Conservation (phyloP, 1,140 invertebrate genomes). For the Pseudomyrmex sp. region DNA sequence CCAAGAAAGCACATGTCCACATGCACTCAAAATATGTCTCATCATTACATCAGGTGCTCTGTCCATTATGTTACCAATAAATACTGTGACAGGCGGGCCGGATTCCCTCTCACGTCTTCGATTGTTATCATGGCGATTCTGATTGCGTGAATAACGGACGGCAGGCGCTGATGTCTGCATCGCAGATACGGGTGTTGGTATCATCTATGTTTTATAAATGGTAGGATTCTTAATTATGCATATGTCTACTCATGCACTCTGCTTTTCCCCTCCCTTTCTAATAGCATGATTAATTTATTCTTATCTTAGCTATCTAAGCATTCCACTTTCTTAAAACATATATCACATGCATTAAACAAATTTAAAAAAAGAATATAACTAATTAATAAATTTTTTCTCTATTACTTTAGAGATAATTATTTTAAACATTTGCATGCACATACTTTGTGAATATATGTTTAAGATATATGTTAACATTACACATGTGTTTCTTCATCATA, state of each 20-base stretch:
- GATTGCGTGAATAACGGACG: conserved; percentile 81
- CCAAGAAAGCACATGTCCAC: conserved; percentile 98
- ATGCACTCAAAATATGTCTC: conserved; percentile 94
- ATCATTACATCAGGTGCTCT: conserved; percentile 98
- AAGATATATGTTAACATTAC: background rate
- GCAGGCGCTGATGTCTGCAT: conserved; percentile 85
- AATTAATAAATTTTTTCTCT: background rate
- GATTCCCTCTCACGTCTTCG: conserved; percentile 81
- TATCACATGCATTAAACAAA: background rate
- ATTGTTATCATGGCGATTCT: conserved; percentile 79
- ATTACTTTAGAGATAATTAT: background rate
- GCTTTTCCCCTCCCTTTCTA: conserved; percentile 67
- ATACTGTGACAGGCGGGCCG: conserved; percentile 97
- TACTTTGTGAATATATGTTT: background rate
- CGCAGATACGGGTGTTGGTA: conserved; percentile 84
- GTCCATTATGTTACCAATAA: conserved; percentile 99
- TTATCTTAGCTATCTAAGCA: conserved; percentile 19
- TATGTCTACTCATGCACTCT: conserved; percentile 76
- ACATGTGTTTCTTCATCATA: too few species aligned
- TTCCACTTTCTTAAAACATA: background rate
- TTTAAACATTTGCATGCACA: background rate
- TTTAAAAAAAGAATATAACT: background rate
- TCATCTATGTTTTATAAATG: conserved; percentile 81
- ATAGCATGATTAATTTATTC: conserved; percentile 57
- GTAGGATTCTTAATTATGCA: conserved; percentile 75